A percentile compares a stretch with the other conserved stretches of the same genome.
phyloP scores from a whole-genome alignment of 2,113 vertebrate species.

The Salminus brasiliensis region DNA sequence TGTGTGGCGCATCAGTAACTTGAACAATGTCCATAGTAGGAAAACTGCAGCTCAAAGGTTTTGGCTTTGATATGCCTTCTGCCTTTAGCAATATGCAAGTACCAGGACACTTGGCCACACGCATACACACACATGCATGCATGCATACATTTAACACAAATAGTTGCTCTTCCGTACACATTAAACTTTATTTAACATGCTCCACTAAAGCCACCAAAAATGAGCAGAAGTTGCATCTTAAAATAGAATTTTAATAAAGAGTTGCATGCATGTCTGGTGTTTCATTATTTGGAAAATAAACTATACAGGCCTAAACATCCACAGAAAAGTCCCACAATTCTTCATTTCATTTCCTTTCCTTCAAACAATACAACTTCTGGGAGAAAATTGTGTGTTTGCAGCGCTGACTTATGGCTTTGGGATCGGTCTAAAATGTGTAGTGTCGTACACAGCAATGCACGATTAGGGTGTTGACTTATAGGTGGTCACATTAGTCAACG shows the following conservation, averaged over 20 bases:
- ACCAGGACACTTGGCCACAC: constrained; percentile 41
- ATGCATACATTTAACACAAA: constrained; percentile 43
- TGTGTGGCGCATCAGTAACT: constrained; percentile 40
- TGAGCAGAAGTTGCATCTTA: constrained; percentile 47
- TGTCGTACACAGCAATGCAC: constrained; percentile 24
- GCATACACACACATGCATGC: constrained; percentile 63
- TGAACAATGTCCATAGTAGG: constrained; percentile 17
- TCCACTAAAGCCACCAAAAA: constrained; percentile 64
- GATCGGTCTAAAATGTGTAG: constrained; percentile 7
- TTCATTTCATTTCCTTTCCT: constrained; percentile 44
- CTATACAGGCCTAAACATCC: constrained; percentile 36
- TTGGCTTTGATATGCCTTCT: constrained; percentile 33
- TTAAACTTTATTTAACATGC: constrained; percentile 63
- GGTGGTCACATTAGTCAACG: constrained; percentile 11
- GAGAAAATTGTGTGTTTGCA: constrained; percentile 21
- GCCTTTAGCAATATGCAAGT: constrained; percentile 15
- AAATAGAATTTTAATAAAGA: constrained; percentile 33
- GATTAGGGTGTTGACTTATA: constrained; percentile 7
- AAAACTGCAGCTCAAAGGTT: constrained; percentile 22
- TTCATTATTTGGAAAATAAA: constrained; percentile 29
- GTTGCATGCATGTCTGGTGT: constrained; percentile 62
- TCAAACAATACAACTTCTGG: constrained; percentile 10
- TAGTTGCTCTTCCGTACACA: constrained; percentile 49
- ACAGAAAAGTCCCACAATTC: constrained; percentile 36
- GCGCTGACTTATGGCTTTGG: constrained; percentile 1